Conservation (phyloP, 2,113 vertebrate genomes). For the Sula dactylatra region DNA sequence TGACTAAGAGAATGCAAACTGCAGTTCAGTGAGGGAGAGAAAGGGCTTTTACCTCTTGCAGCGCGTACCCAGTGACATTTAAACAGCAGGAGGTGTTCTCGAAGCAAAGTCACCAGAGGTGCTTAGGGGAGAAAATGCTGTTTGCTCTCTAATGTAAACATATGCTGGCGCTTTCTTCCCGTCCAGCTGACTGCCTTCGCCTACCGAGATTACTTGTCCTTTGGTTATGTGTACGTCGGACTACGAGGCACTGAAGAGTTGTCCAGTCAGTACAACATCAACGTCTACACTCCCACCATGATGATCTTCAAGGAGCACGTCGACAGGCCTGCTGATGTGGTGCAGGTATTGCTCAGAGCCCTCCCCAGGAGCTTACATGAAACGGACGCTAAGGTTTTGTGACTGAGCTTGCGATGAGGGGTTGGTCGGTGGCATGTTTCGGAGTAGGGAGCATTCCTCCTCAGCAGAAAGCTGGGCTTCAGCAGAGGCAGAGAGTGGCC, state of each 20-base stretch:
- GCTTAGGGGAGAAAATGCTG: rapidly evolving
- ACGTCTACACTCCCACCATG: slow-evolving; percentile 87
- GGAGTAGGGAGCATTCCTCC: neutral
- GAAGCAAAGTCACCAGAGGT: neutral
- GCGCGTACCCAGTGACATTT: neutral
- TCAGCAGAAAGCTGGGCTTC: neutral
- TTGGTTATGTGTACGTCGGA: slow-evolving; percentile 90
- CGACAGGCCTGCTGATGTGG: slow-evolving; percentile 83
- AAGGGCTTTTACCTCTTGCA: neutral
- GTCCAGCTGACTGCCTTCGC: slow-evolving; percentile 88
- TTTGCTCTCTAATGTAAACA: neutral
- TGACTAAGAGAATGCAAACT: neutral
- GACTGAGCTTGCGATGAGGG: rapidly evolving
- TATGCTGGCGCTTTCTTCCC: neutral
- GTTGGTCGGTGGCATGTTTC: neutral
- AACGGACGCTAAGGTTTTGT: rapidly evolving
- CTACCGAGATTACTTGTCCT: slow-evolving; percentile 89
- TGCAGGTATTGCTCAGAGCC: slow-evolving; percentile 79
- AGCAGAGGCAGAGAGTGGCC: rapidly evolving
- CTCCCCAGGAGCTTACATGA: rapidly evolving
- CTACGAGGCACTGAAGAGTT: slow-evolving; percentile 81
- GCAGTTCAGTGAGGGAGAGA: neutral
- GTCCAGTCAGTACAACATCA: slow-evolving; percentile 87
- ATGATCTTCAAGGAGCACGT: slow-evolving; percentile 90
- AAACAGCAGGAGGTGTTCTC: rapidly evolving